phyloP scores from a whole-genome alignment of 2,113 vertebrate genomes.

The Rafetus swinhoei region DNA sequence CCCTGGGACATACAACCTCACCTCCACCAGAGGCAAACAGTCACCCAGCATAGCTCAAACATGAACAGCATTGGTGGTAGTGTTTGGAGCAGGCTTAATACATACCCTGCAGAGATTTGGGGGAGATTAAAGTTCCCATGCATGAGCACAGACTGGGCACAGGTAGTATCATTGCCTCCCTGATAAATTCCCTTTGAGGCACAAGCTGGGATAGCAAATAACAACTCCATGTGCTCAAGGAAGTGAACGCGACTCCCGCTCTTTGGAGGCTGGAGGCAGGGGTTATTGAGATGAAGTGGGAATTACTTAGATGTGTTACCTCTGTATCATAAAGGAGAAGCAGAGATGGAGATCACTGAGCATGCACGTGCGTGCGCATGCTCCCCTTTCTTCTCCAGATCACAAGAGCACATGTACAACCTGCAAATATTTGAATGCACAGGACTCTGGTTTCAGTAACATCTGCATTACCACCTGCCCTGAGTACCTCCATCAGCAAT shows the following conservation, averaged over 20 bases:
- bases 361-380: not conserved
- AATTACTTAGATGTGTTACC: not conserved
- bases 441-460: not conserved
- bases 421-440: not conserved
- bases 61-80: not conserved
- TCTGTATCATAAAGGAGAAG: not conserved
- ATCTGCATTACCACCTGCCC: not conserved
- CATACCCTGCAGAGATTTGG: not conserved
- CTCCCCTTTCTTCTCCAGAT: too few species aligned
- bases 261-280: not conserved
- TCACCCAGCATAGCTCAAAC: not conserved
- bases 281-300: not conserved
- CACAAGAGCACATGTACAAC: not conserved
- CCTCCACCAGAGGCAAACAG: not conserved
- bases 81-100: not conserved
- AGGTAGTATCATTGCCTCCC: not conserved
- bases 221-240: not conserved
- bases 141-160: not conserved
- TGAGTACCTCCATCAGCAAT: not conserved
- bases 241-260: not conserved
- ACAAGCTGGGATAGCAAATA: not conserved
- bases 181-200: not conserved
- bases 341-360: not conserved
- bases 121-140: not conserved
- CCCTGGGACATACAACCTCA: not conserved